Evolutionary conservation across 2,797 vertebrate species (phyloP).

Genomic region (Echiichthys vipera): DNA sequence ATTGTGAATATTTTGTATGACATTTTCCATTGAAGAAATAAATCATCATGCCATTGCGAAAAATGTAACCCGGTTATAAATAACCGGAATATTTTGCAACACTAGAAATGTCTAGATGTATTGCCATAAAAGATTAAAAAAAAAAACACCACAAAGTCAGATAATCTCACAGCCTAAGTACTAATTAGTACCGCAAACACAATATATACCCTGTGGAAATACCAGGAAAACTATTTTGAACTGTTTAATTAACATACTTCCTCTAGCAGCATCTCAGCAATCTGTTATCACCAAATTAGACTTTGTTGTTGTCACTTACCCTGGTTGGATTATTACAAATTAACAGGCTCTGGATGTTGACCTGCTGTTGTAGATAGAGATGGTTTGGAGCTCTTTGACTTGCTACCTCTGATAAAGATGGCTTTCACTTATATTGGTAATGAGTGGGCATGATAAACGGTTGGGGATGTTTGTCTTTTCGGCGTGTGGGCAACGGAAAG

Average conservation of each 20-base stretch:
- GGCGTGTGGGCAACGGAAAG: slow-evolving; percentile 77
- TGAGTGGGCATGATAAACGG: slow-evolving; percentile 35
- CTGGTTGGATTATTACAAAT: slow-evolving; percentile 22
- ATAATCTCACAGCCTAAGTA: slow-evolving; percentile 10
- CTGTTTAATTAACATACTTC: slow-evolving; percentile 21
- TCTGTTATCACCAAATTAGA: slow-evolving; percentile 38
- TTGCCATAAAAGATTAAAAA: slow-evolving; percentile 8
- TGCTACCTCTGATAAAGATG: background rate
- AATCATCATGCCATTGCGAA: background rate
- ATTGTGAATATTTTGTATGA: slow-evolving; percentile 27
- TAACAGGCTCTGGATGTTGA: slow-evolving; percentile 41
- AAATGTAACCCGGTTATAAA: slow-evolving; percentile 21
- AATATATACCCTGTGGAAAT: background rate
- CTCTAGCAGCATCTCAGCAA: background rate
- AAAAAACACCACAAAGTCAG: slow-evolving; percentile 39
- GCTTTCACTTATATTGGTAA: slow-evolving; percentile 42
- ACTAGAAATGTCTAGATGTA: slow-evolving; percentile 1
- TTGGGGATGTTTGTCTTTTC: slow-evolving; percentile 65
- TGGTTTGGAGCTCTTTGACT: background rate
- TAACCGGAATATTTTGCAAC: background rate
- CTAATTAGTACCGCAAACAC: slow-evolving; percentile 10
- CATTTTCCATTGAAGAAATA: slow-evolving; percentile 32
- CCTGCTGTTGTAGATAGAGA: slow-evolving; percentile 35
- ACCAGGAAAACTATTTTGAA: slow-evolving; percentile 32
- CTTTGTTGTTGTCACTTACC: slow-evolving; percentile 65